Evolutionary conservation across 2,888 invertebrate species (phyloP).

Genomic region (Scaptomyza tumidula): DNA sequence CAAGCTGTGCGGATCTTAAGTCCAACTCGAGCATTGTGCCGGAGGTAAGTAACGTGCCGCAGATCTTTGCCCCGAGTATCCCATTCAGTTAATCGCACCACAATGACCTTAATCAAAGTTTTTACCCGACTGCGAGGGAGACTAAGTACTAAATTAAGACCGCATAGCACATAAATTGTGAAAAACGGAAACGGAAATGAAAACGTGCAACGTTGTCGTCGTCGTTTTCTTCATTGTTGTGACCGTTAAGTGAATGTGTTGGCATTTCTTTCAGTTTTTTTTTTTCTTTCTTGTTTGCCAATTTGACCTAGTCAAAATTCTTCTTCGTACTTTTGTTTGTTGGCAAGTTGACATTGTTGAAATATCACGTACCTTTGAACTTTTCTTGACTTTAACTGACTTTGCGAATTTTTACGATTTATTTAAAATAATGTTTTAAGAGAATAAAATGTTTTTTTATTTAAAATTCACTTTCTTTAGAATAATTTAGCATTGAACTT

Average conservation of each 20-base stretch:
- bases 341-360: constrained; percentile 30
- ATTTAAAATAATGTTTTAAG: not conserved
- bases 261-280: too few relatives aligned
- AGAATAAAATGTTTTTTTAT: too few relatives aligned
- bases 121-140: constrained; percentile 9
- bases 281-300: too few relatives aligned
- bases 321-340: constrained; percentile 24
- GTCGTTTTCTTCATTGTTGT: constrained; percentile 41
- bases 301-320: constrained; percentile 11
- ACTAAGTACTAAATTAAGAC: constrained; percentile 39
- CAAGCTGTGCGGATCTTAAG: constrained; percentile 85
- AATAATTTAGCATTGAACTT: too few relatives aligned
- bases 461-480: too few relatives aligned
- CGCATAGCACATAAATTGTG: constrained; percentile 53
- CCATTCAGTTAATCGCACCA: constrained; percentile 35
- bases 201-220: constrained; percentile 55
- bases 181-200: constrained; percentile 66
- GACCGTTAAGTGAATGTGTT: constrained; percentile 35
- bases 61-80: not conserved
- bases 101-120: constrained; percentile 61
- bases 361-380: not conserved
- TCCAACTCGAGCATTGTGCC: constrained; percentile 80
- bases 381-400: not conserved
- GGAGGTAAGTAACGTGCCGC: constrained; percentile 73
- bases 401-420: not conserved